Percentiles rank a stretch among this genome's conserved stretches.
Conservation (phyloP, 2,113 vertebrate species). For the Platichthys stellatus region DNA sequence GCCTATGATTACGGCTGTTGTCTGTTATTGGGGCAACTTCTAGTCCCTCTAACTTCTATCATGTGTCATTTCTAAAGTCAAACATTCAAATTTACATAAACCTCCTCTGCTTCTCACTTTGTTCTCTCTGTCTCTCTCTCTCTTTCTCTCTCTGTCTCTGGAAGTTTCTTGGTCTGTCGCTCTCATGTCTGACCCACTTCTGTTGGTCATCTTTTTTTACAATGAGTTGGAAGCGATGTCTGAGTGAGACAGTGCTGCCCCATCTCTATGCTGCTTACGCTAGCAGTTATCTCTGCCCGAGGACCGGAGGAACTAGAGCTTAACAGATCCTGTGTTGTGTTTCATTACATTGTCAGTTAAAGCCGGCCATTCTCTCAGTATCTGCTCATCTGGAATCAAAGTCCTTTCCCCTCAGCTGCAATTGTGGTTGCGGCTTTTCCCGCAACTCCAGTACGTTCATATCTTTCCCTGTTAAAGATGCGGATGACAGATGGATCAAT, state of each 20-base stretch:
- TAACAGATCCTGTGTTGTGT: conserved; percentile 48
- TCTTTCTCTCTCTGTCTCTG: conserved; percentile 31
- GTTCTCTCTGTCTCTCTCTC: conserved; percentile 14
- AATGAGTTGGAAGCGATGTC: conserved; percentile 50
- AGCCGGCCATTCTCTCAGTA: conserved; percentile 19
- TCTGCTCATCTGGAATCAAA: conserved; percentile 20
- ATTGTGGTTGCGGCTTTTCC: conserved; percentile 18
- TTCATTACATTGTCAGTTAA: conserved; percentile 40
- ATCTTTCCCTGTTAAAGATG: conserved; percentile 15
- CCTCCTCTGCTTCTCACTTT: not conserved
- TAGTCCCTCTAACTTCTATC: not conserved
- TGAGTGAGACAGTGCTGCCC: conserved; percentile 41
- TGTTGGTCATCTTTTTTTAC: conserved; percentile 65
- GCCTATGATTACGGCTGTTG: no score
- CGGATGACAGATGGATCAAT: conserved; percentile 54
- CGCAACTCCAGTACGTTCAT: conserved; percentile 1
- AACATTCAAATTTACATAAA: not conserved
- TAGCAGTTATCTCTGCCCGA: conserved; percentile 49
- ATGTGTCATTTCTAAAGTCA: conserved; percentile 22
- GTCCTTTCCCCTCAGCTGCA: conserved; percentile 34
- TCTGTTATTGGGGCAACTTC: no score
- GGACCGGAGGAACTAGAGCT: conserved; percentile 64
- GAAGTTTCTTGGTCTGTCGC: conserved; percentile 24
- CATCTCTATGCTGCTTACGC: conserved; percentile 45
- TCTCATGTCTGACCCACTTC: conserved; percentile 70